These are phyloP conservation scores for Tenualosa thibaudeaui DNA, from an alignment of 2,797 vertebrate species.

Conservation along the genomic window DNA sequence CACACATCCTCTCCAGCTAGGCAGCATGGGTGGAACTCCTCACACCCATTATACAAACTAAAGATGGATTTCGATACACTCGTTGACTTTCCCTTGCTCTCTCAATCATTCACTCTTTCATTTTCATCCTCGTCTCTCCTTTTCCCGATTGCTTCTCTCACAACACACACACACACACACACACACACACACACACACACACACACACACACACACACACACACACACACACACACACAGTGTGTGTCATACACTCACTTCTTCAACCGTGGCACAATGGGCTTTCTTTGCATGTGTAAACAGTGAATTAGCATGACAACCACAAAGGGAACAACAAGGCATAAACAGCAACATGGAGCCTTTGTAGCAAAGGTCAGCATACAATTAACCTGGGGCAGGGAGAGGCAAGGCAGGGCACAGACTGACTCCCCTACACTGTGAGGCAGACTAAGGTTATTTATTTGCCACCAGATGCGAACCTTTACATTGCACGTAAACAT, in stretches of 20 bases:
- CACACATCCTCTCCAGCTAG: constrained; percentile 35
- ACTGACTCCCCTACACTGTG: constrained; percentile 1
- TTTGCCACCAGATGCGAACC: constrained; percentile 39
- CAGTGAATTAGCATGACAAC: constrained; percentile 55
- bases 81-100: constrained; percentile 41
- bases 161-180: constrained; percentile 11
- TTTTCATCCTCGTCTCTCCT: too few relatives aligned
- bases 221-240: constrained; percentile 24
- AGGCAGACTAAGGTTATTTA: not conserved
- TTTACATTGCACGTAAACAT: constrained; percentile 45
- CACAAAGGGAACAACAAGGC: constrained; percentile 48
- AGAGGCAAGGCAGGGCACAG: constrained; percentile 32
- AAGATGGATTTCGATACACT: constrained; percentile 38
- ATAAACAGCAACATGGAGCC: constrained; percentile 50
- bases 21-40: constrained; percentile 35
- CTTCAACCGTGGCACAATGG: constrained; percentile 44
- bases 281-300: constrained; percentile 53
- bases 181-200: not conserved
- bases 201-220: constrained; percentile 22
- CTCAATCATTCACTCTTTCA: too few relatives aligned
- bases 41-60: constrained; percentile 43
- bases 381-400: constrained; percentile 47
- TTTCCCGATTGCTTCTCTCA: too few relatives aligned
- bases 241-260: constrained; percentile 37
- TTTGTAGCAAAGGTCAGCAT: constrained; percentile 52